Evolutionary conservation across 2,888 invertebrate species (phyloP), one percentile per base, ranked within the genome.

Genomic region (Melanargia galathea): DNA sequence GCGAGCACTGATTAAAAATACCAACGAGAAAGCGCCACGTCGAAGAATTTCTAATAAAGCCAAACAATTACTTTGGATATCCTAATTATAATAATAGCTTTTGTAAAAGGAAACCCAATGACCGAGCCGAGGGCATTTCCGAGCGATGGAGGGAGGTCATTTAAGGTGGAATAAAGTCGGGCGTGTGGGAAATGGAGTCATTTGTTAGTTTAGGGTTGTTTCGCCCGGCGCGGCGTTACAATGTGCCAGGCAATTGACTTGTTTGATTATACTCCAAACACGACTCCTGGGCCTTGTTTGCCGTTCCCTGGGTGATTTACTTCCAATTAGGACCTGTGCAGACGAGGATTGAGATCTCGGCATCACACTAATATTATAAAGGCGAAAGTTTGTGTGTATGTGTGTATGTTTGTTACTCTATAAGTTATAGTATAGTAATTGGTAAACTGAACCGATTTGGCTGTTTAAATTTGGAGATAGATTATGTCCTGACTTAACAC

Each of bases 121-220:
- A 26, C 48, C 46, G 13, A 49, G 46, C 54, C 46, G 40, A 26
- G 45, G 59, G 40, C 40, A 52, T 43, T 66, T 57, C 40, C 51
- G 59, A 45, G 60, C 43, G 62, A 62, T 64, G 52, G 58, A 38
- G 63, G 64, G 56, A 18, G 63, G 64, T 52, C 64, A 62, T 67
- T 70, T 62, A 61, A 64, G 56, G 70, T 61, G 70, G 63, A 70
- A 70, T 64, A 68, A 62, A 62, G 54, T 40, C 59, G 30, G 62
- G 48, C 33, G 63, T 71, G 62, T 40, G 52, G 58, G 64, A 62
- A 70, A 67, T 60, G 63, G 63, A 56, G 59, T 65, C 63, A 69
- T 72, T 67, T 71, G 73, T 73, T 73, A 67, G 71, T 69, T 70
- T 70, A 73, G 73, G 73, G 68, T 66, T 69, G 65, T 71, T 69